Conservation (phyloP, 2,888 invertebrate species). For the Epinotia nisella region DNA sequence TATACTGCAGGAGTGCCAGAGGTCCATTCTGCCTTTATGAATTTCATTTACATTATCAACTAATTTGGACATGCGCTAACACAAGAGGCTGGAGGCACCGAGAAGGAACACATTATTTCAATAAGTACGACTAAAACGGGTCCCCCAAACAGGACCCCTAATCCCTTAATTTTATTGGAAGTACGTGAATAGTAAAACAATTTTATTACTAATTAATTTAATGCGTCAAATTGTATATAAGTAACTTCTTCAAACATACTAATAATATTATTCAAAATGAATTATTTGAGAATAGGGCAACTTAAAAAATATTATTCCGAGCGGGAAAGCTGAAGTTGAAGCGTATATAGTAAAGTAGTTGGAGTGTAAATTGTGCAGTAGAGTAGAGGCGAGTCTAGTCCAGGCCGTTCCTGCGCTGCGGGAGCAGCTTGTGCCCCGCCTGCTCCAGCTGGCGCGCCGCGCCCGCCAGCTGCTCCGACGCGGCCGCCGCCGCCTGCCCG, state of each 20-base stretch:
- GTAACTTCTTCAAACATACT: neutral
- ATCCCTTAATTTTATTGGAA: neutral
- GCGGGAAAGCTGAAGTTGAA: too few species aligned
- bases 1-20: too few species aligned
- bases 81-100: too few species aligned
- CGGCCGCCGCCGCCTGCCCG: constrained; percentile 71
- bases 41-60: too few species aligned
- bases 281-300: neutral
- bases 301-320: neutral
- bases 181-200: neutral
- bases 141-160: too few species aligned
- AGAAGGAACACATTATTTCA: too few species aligned
- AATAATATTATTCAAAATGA: neutral
- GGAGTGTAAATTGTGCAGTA: neutral
- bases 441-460: constrained; percentile 75
- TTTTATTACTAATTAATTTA: neutral
- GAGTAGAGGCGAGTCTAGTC: constrained; percentile 56
- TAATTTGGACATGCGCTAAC: too few species aligned
- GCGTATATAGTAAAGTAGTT: neutral
- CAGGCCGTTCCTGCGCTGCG: constrained; percentile 75
- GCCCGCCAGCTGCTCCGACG: constrained; percentile 70
- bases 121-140: too few species aligned
- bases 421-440: constrained; percentile 71
- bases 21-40: too few species aligned
- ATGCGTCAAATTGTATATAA: neutral